These are phyloP conservation scores for Ecliptopera silaceata DNA, from an alignment of 2,888 invertebrate genomes.

Conservation along the genomic window DNA sequence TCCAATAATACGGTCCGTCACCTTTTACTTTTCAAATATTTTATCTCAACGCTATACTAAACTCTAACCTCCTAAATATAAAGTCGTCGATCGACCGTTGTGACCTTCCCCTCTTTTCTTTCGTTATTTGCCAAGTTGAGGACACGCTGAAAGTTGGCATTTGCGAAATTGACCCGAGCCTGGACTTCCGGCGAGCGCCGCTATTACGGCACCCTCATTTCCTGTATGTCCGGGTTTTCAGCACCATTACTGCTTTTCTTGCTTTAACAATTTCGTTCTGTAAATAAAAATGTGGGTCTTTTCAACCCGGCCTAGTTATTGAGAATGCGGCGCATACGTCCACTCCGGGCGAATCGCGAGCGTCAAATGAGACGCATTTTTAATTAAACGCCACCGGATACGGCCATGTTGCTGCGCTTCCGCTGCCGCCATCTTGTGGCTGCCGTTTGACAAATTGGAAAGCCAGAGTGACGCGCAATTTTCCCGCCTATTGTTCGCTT, in stretches of 20 bases:
- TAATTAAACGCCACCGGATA: constrained; percentile 78
- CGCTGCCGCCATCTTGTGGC: constrained; percentile 77
- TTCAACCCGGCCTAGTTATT: constrained; percentile 40
- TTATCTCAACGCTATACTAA: neutral
- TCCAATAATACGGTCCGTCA: constrained; percentile 38
- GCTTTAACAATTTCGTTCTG: constrained; percentile 22
- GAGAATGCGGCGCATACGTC: constrained; percentile 51
- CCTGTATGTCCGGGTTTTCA: constrained; percentile 52
- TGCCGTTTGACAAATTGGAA: constrained; percentile 82
- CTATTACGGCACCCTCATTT: constrained; percentile 65
- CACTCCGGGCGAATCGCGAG: constrained; percentile 50
- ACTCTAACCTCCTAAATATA: constrained; percentile 19
- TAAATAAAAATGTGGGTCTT: constrained; percentile 29
- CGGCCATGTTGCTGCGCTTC: constrained; percentile 71
- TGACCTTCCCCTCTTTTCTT: constrained; percentile 45
- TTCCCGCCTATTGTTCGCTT: constrained; percentile 81
- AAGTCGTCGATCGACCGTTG: constrained; percentile 14
- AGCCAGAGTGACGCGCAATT: constrained; percentile 82
- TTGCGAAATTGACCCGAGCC: constrained; percentile 53
- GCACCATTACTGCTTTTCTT: constrained; percentile 42
- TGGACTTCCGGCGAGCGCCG: constrained; percentile 56
- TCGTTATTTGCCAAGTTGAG: constrained; percentile 54
- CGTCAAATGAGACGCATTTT: constrained; percentile 77
- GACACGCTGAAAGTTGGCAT: constrained; percentile 46
- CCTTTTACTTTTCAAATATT: constrained; percentile 25